Percentiles rank a stretch among this genome's conserved stretches.
phyloP scores from a whole-genome alignment of 2,888 invertebrate species.

The Cyclophora albipunctata region DNA sequence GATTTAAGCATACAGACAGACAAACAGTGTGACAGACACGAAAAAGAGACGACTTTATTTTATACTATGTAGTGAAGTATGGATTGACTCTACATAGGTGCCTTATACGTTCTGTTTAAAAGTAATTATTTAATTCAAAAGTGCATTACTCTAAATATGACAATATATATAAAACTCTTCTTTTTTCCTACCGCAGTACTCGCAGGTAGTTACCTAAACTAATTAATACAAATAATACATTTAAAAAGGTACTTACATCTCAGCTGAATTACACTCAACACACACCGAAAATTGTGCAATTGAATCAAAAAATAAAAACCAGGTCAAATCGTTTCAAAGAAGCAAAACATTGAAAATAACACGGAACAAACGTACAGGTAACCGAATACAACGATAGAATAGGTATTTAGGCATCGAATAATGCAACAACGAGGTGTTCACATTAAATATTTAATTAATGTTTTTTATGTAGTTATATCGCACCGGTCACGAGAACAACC shows the following conservation, averaged over 20 bases:
- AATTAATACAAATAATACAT: conserved; percentile 6
- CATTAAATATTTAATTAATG: conserved; percentile 48
- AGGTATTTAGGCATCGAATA: conserved; percentile 33
- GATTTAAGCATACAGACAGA: too few relatives aligned
- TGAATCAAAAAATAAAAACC: conserved; percentile 57
- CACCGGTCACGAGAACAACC: conserved; percentile 19
- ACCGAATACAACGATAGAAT: conserved; percentile 22
- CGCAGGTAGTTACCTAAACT: too few relatives aligned
- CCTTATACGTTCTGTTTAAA: too few relatives aligned
- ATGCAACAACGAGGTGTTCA: conserved; percentile 26
- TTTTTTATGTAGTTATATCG: conserved; percentile 36
- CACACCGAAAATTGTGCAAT: conserved; percentile 48
- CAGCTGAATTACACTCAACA: conserved; percentile 18
- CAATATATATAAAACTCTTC: too few relatives aligned
- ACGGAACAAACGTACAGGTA: conserved; percentile 21
- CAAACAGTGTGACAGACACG: too few relatives aligned
- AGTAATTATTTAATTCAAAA: too few relatives aligned
- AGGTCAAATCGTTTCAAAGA: conserved; percentile 40
- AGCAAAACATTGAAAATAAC: conserved; percentile 24
- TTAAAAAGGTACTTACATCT: conserved; percentile 29
- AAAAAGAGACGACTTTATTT: too few relatives aligned
- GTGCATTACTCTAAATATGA: too few relatives aligned
- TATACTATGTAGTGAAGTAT: too few relatives aligned
- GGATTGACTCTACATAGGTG: too few relatives aligned
- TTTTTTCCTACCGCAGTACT: too few relatives aligned